Base-by-base conservation (phyloP, 2,888 invertebrate genomes). In the Seira ritae region DNA sequence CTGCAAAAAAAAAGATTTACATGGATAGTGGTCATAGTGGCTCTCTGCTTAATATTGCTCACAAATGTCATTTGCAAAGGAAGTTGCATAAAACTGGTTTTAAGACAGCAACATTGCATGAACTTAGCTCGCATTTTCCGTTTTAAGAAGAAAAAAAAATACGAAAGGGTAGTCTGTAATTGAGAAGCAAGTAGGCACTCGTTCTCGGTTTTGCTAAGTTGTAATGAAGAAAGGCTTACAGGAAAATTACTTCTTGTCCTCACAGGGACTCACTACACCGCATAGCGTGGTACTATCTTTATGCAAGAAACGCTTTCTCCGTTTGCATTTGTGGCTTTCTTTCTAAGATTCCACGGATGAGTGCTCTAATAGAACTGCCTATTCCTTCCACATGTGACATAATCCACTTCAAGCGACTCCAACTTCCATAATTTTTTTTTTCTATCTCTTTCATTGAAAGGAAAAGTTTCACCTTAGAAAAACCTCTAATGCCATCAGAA, bases 331-430 rank as follows among this genome's bases (percentile, higher is more conserved):
- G 31, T 31, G 31, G 31, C 17, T 4, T 15, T 20, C 46, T 12
- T 46, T 46, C 0, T 10, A 71, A 24, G 71, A 71, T 71, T 71
- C 55, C 71, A 55, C 17, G 71, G 71, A 23, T 71, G 71, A 71
- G 71, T 71, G 55, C 71, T 55, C 20, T 71, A 20, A 71, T 71
- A 55, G 71, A 71, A 22, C 71, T 22, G 24, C 55, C 55, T 50
- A 71, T 31, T 31, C 8, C 31, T 31, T 8, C 8, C 55, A 55
- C 22, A 46, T 70, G 46, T 71, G 55, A 24, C 55, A 55, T 71
- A 50, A 55, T 50, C 55, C 22, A 31, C 70, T 70, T 55, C 71
- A 71, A n/a, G 46, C 46, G 42, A 46, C 69, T 69, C 10, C 1
- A 50, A 55, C n/a, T 6, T 71, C 55, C 55, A 55, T 55, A 55